Percentiles rank a stretch among this genome's conserved stretches.
Conservation (phyloP, 2,888 invertebrate genomes). For the Calliphora vomitoria region DNA sequence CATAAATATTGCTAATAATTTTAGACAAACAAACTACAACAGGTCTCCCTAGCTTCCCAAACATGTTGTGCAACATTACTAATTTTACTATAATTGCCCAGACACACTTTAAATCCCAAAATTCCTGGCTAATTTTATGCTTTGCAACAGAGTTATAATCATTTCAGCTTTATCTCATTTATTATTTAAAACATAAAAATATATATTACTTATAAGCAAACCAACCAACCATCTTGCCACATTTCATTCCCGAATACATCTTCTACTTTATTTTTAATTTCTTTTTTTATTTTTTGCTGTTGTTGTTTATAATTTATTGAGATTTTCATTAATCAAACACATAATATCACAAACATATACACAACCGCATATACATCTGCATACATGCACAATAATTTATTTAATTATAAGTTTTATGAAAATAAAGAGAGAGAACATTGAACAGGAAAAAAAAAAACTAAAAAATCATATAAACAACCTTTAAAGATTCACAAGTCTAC, state of each 20-base stretch:
- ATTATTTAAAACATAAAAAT: slow-evolving; percentile 63
- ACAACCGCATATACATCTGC: slow-evolving; percentile 50
- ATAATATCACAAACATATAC: slow-evolving; percentile 64
- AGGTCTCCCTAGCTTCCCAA: neutral
- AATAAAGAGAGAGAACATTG: slow-evolving; percentile 13
- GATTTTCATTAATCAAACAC: slow-evolving; percentile 73
- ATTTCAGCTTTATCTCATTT: slow-evolving; percentile 63
- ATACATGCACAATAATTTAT: slow-evolving; percentile 72
- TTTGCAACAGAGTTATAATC: slow-evolving; percentile 69
- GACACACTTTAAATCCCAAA: slow-evolving; percentile 11
- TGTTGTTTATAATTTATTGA: slow-evolving; percentile 72
- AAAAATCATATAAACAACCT: slow-evolving; percentile 51
- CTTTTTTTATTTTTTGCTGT: neutral
- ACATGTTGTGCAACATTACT: slow-evolving; percentile 21
- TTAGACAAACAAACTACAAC: too few species aligned
- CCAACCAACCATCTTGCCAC: slow-evolving; percentile 22
- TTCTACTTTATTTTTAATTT: slow-evolving; percentile 22
- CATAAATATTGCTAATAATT: too few species aligned
- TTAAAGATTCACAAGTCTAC: slow-evolving; percentile 67
- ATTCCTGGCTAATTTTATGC: slow-evolving; percentile 57
- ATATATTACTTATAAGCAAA: slow-evolving; percentile 25
- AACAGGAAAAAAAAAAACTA: slow-evolving; percentile 12
- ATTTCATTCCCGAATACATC: neutral
- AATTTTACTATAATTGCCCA: slow-evolving; percentile 52
- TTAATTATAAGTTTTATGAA: slow-evolving; percentile 73